Conservation (phyloP, 2,113 vertebrate genomes). For the Apaloderma vittatum region DNA sequence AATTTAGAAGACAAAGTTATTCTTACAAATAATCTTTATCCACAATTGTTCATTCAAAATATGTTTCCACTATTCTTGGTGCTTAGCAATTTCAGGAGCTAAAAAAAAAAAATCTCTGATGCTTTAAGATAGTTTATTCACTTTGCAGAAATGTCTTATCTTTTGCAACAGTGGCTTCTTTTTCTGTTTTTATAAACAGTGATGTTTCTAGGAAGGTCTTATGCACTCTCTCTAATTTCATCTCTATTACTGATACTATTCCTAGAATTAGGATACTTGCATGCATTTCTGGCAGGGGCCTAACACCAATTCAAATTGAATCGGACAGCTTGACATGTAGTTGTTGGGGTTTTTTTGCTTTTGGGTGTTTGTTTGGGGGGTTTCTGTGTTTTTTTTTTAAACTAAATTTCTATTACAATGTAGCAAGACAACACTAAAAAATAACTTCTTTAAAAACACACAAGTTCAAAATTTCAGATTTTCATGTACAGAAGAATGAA, state of each 20-base stretch:
- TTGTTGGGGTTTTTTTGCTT: background rate
- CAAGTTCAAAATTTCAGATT: background rate
- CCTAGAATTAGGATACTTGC: constrained; percentile 32
- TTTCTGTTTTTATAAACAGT: background rate
- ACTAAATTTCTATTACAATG: background rate
- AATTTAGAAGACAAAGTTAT: background rate
- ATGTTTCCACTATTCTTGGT: background rate
- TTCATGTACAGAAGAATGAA: background rate
- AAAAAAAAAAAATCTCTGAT: background rate
- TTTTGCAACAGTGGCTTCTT: background rate
- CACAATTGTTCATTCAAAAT: background rate
- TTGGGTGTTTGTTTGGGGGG: too few species aligned
- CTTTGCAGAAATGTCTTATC: constrained; percentile 36
- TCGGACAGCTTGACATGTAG: background rate
- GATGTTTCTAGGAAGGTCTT: constrained; percentile 49
- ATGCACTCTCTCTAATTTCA: background rate
- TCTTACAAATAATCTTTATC: background rate
- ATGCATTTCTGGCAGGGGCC: background rate
- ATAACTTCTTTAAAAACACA: background rate
- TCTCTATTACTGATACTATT: constrained; percentile 8
- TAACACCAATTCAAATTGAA: background rate
- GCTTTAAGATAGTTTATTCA: background rate
- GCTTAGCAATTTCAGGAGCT: background rate
- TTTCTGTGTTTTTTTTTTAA: background rate
- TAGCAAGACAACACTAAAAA: background rate